Percentiles rank a stretch among this genome's conserved stretches.
Conservation (phyloP, 2,888 invertebrate species). For the Disparrhopalites patrizii region DNA sequence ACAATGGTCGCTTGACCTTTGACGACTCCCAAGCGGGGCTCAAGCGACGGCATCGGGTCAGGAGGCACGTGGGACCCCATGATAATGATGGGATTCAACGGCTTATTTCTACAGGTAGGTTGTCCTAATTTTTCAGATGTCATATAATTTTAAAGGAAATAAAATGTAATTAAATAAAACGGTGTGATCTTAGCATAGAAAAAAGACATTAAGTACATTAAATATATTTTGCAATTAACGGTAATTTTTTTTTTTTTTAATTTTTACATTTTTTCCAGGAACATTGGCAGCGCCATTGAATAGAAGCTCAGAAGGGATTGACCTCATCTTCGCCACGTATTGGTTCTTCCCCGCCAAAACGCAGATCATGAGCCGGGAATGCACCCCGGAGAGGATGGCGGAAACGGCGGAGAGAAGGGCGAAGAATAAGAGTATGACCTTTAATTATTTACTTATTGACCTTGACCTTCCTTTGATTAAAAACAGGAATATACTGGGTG, state of each 20-base stretch:
- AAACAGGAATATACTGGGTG: not conserved
- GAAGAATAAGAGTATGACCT: not conserved
- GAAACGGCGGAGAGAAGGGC: conserved; percentile 48
- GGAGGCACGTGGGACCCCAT: conserved; percentile 46
- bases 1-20: too few relatives aligned
- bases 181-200: too few relatives aligned
- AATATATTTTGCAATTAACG: not conserved
- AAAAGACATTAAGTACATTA: too few relatives aligned
- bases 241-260: not conserved
- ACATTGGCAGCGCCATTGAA: conserved; percentile 54
- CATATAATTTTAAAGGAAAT: too few relatives aligned
- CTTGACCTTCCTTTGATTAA: too few relatives aligned
- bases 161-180: too few relatives aligned
- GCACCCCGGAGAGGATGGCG: conserved; percentile 52
- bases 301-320: conserved; percentile 54
- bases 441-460: too few relatives aligned
- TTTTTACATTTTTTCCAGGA: conserved; percentile 49
- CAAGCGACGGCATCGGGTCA: conserved; percentile 8
- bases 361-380: conserved; percentile 52
- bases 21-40: not conserved
- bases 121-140: too few relatives aligned
- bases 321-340: conserved; percentile 69
- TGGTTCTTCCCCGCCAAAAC: conserved; percentile 64
- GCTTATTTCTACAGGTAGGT: conserved; percentile 48
- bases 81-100: conserved; percentile 47